Evolutionary conservation across 2,888 invertebrate genomes (phyloP), one percentile per base, ranked within the genome.

Genomic region (Linyphia triangularis): DNA sequence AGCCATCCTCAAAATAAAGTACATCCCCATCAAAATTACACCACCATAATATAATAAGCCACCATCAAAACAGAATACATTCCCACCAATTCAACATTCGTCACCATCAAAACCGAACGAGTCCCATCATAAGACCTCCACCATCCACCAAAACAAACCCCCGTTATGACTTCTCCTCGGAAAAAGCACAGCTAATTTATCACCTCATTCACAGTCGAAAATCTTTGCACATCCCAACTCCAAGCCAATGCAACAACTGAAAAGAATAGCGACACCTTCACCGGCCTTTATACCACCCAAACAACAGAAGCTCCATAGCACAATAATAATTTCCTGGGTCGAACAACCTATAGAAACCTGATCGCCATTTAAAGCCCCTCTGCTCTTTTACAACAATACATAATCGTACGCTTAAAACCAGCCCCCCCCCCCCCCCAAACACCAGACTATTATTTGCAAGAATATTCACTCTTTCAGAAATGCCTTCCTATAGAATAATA

Each of bases 401-500:
- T 83, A 83, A 83, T 83, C 72, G 73, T 73, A 63, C 19, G 65
- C 65, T 73, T 40, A 65, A 83, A 79, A 83, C 70, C 40, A 57
- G 70, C 24, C 30, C 59, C 22, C 33, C 59, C 59, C 70, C 22
- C 81, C 40, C n/a, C n/a, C n/a, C n/a, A n/a, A n/a, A n/a, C n/a
- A n/a, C n/a, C n/a, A n/a, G 69, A 40, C 13, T 73, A 26, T n/a
- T 79, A 57, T 83, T 73, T 65, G 69, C 30, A 65, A 65, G 65
- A 83, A 83, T 83, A 83, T 73, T 73, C 83, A 51, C 43, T 73
- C 83, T 83, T 73, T 73, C 4, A 65, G 33, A 73, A 79, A 72
- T 72, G 72, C 73, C 63, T 83, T 73, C 51, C 63, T 63, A 59
- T 59, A 70, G 81, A 81, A 81, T 81, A 65, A 83, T 73, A 83